These are phyloP conservation scores for Tolmerus cingulatus DNA, from an alignment of 2,888 invertebrate genomes.

Conservation along the genomic window DNA sequence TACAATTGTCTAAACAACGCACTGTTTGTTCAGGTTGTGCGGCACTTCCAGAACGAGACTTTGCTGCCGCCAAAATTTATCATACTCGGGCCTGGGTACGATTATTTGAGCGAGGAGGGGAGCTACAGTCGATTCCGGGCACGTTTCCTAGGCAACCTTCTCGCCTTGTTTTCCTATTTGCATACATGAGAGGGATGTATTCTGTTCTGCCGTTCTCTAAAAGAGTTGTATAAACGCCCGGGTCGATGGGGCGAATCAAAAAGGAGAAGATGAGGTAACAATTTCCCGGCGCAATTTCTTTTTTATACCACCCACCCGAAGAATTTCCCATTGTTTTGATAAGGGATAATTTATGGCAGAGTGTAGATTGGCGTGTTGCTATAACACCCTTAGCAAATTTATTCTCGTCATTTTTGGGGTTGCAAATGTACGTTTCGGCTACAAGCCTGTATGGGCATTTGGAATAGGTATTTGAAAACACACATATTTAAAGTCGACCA, in stretches of 20 bases:
- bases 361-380: conserved; percentile 16
- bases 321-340: conserved; percentile 38
- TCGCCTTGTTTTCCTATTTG: conserved; percentile 25
- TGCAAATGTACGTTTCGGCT: background rate
- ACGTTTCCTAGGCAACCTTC: conserved; percentile 41
- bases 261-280: conserved; percentile 29
- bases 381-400: background rate
- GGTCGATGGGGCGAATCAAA: background rate
- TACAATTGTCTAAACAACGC: conserved; percentile 35
- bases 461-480: background rate
- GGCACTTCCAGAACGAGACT: background rate
- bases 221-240: background rate
- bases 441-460: background rate
- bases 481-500: background rate
- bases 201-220: conserved; percentile 12
- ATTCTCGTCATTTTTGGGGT: background rate
- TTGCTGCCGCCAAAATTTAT: conserved; percentile 17
- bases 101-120: conserved; percentile 32
- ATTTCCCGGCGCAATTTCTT: conserved; percentile 12
- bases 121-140: background rate
- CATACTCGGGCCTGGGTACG: background rate
- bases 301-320: conserved; percentile 15
- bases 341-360: conserved; percentile 30
- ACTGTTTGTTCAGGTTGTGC: conserved; percentile 29
- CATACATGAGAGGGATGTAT: conserved; percentile 37